A percentile compares a stretch with the other conserved stretches of the same genome.
Evolutionary conservation across 2,113 vertebrate species (phyloP).

Genomic region (Symphodus melops): DNA sequence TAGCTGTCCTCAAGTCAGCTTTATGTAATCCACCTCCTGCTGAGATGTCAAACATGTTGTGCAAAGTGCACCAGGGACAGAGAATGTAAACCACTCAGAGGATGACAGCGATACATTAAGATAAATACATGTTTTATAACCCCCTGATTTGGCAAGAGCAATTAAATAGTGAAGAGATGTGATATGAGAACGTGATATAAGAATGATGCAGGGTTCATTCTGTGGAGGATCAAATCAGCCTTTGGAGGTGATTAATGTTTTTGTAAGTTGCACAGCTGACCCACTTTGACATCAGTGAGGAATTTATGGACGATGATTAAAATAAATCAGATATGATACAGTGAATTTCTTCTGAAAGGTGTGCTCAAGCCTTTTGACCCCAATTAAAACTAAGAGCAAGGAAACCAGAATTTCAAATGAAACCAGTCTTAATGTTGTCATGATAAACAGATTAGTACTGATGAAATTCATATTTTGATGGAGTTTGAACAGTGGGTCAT

Average conservation of each 20-base stretch:
- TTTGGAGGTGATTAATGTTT: not conserved
- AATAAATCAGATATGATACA: conserved; percentile 16
- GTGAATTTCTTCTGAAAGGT: not conserved
- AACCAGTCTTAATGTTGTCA: not conserved
- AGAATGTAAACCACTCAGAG: not conserved
- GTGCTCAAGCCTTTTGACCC: not conserved
- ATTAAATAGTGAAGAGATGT: too few relatives aligned
- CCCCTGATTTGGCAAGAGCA: not conserved
- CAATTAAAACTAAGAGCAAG: not conserved
- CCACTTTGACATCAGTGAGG: not conserved
- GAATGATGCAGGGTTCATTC: not conserved
- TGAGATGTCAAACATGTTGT: conserved; percentile 25
- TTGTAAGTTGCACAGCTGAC: not conserved
- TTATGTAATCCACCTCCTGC: conserved; percentile 37
- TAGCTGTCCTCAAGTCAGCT: conserved; percentile 6
- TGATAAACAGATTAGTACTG: not conserved
- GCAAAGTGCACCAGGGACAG: not conserved
- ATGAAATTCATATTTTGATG: not conserved
- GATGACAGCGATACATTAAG: conserved; percentile 3
- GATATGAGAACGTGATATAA: too few relatives aligned
- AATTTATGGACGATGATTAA: conserved; percentile 26
- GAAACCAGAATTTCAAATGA: not conserved
- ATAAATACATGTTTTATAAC: conserved; percentile 17
- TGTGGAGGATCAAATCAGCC: not conserved
- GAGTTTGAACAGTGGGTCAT: not conserved